Base-by-base conservation (phyloP, 2,113 vertebrate genomes). In the Sapayoa aenigma region DNA sequence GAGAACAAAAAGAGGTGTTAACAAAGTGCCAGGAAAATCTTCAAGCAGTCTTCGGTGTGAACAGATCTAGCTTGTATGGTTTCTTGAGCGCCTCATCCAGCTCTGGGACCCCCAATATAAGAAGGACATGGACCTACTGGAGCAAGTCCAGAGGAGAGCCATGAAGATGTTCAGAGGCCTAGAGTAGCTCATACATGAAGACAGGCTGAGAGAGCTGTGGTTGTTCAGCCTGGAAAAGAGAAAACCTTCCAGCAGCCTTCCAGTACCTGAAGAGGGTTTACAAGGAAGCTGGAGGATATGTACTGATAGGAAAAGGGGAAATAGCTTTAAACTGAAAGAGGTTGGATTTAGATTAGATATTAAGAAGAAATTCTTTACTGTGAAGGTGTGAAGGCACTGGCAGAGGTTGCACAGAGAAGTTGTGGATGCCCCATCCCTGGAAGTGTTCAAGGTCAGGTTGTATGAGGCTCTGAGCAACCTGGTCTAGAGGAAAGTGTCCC, bases 1-100 rank as follows among this genome's bases (percentile, higher is more conserved):
- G 95, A 94, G 91, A 97, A 97, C 16, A 82, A 95, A 95, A 87
- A 84, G 72, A 84, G 18, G 52, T 56, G 78, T 80, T 92, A 79
- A 85, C 83, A 93, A 87, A 79, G 16, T 58, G 60, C 91, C 80
- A 93, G 90, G 75, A 79, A 87, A 73, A 67, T 80, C 62, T 92
- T 53, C 58, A 82, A 58, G 55, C 12, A 39, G 62, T 58, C 41
- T 49, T 78, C 12, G 19, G 28, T 42, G 46, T 80, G 50, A 72
- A 33, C 41, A 94, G 37, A 87, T 39, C 72, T 50, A 92, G 44
- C 50, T 85, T 55, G 25, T 85, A n/a, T n/a, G n/a, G n/a, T 84
- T 77, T 71, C 65, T 84, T 37, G 35, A 14, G 25, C 31, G 62
- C 59, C 63, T 25, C 18, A 13, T 49, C 41, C 42, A 56, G 21